Evolutionary conservation across 2,888 invertebrate species (phyloP), one percentile per base, ranked within the genome.

Genomic region (Bellardia pandia): DNA sequence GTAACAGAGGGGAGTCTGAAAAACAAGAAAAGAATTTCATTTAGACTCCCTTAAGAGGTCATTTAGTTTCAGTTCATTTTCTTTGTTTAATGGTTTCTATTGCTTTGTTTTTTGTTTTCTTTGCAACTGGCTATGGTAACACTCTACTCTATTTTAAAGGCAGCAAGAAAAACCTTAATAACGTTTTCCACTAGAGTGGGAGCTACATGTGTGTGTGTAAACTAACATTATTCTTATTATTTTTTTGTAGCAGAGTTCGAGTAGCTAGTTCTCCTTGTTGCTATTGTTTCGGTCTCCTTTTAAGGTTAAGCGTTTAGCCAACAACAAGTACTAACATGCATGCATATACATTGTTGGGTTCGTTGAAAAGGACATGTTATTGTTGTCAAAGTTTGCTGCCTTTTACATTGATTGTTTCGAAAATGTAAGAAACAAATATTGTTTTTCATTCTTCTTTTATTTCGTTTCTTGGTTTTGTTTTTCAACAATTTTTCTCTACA

Each of bases 51-150:
- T 68, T 69, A 82, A 82, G 75, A 86, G 82, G 86, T 86, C 82
- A 86, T 80, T 86, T 80, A 66, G 68, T 62, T 79, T 77, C 58
- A 87, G 76, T 86, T 77, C 83, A 84, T 77, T 79, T 84, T 84
- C 72, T 77, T 87, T 86, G 74, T 79, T 79, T 68, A 56, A 68
- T 74, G 16, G 45, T 72, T 58, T 56, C 37, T 45, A 16, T 74
- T 64, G 56, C 30, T 62, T 62, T 62, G 37, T 48, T 68, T 42
- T 30, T 13, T n/a, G 40, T 58, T 68, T 60, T 77, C 11, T 13
- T 51, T 53, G 33, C 30, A 2, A 30, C 53, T 45, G 14, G 16
- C 64, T 53, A 9, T 16, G 30, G 64, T 58, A 9, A 51, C 53
- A 72, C 53, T 79, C 40, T 42, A 37, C 16, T 71, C 23, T 4